A percentile compares a stretch with the other conserved stretches of the same genome.
Evolutionary conservation across 2,888 invertebrate species (phyloP).

Genomic region (Tipula lateralis): DNA sequence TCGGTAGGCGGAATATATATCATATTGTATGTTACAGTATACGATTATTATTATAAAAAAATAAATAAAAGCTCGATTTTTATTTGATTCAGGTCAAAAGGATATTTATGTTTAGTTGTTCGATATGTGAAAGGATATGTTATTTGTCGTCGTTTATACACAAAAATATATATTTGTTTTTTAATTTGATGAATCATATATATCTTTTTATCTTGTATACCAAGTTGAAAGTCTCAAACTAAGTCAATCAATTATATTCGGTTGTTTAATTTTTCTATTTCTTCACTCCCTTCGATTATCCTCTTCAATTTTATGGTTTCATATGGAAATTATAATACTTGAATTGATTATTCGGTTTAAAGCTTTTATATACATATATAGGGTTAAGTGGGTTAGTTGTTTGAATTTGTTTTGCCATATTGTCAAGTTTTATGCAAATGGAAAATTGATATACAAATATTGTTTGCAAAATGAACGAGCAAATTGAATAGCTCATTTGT

Average conservation of each 20-base stretch:
- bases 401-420: background rate
- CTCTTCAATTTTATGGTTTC: background rate
- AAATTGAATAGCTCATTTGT: no score
- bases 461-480: no score
- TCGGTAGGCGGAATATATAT: background rate
- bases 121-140: background rate
- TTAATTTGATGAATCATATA: conserved; percentile 13
- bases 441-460: background rate
- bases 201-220: background rate
- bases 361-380: background rate
- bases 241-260: conserved; percentile 1
- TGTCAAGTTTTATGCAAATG: background rate
- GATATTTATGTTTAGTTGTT: background rate
- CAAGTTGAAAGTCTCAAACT: background rate
- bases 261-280: background rate
- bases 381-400: background rate
- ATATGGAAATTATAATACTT: background rate
- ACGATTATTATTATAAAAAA: background rate
- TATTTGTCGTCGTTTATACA: conserved; percentile 4
- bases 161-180: background rate
- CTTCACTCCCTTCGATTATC: background rate
- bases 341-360: background rate
- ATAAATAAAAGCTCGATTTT: background rate
- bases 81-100: background rate
- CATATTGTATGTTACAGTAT: background rate